Evolutionary conservation across 23 tunicate species (phyloP), one percentile per base, ranked within the genome.

Genomic region (Oikopleura vanhoeffeni): DNA sequence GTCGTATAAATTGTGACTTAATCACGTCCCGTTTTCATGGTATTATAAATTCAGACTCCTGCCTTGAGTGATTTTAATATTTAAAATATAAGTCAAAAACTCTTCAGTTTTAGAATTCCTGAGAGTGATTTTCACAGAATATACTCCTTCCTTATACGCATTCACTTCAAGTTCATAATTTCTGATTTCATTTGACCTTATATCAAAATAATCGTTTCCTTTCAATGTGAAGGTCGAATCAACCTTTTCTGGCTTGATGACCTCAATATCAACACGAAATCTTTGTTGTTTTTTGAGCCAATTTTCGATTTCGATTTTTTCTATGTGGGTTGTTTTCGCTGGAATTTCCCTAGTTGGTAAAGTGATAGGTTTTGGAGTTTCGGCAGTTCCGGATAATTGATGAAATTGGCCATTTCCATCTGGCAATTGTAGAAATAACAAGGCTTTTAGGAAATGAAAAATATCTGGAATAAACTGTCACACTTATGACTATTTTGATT

Each of bases 221-320:
- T 93, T 89, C 89, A 93, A 41, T 0, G 91, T 89, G 18, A 93
- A 88, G 28, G 90, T 91, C 24, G 94, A 76, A 76, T 93, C 98
- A 1, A 93, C 76, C 76, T 88, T 90, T 42, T 93, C 98, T 24
- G 94, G 94, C 75, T 93, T 93, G 85, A 90, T 93, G 94, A 89
- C 88, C 67, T 93, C 98, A 0, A 93, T 89, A 1, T 89, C 77
- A 8, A 88, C 98, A 77, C 88, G 88, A 84, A 93, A 93, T 76
- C 98, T 87, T 83, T 93, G 98, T 83, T 94, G 91, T 41, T 88
- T 93, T 35, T 89, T 77, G 67, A 93, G 86, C 98, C 98, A 93
- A 85, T 93, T 93, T 0, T 85, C 88, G 0, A 93, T 84, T 0
- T 83, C 40, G 0, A 93, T 86, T 34, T 87, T 41, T 67, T 93